Evolutionary conservation across 2,797 vertebrate species (phyloP).

Genomic region (Diplodus puntazzo): DNA sequence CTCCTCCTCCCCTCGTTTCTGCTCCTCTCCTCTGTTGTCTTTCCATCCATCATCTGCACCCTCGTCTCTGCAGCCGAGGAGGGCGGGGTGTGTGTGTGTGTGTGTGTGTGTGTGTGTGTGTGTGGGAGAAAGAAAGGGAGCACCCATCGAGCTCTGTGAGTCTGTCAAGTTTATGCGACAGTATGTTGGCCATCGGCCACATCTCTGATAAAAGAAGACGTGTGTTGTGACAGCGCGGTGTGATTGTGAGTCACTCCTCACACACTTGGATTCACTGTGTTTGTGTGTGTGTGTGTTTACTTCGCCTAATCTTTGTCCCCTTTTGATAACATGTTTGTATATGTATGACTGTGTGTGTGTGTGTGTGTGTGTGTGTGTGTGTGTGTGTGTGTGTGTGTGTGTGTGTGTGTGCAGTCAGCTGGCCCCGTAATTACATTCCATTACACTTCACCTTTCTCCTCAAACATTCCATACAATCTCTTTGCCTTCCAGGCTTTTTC

Average conservation of each 20-base stretch:
- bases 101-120: conserved; percentile 7
- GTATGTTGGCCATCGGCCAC: conserved; percentile 51
- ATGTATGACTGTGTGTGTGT: conserved; percentile 9
- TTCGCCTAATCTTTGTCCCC: conserved; percentile 6
- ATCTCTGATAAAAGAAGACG: conserved; percentile 46
- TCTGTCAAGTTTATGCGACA: conserved; percentile 41
- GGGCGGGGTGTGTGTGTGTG: conserved; percentile 13
- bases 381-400: conserved; percentile 35
- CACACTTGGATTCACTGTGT: conserved; percentile 25
- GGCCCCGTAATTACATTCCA: conserved; percentile 82
- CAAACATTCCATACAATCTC: conserved; percentile 73
- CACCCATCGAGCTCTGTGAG: conserved; percentile 28
- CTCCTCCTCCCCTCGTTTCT: neutral
- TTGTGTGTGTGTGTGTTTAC: conserved; percentile 37
- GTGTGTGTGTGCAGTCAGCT: conserved; percentile 54
- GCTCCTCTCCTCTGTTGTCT: conserved; percentile 23
- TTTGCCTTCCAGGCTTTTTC: conserved; percentile 67
- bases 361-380: conserved; percentile 38
- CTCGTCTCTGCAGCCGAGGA: conserved; percentile 31
- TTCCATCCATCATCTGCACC: conserved; percentile 49
- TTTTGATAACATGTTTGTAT: conserved; percentile 30
- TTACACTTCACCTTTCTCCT: conserved; percentile 80
- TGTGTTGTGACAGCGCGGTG: conserved; percentile 45
- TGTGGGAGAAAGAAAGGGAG: neutral
- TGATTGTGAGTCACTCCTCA: conserved; percentile 56